phyloP scores from a whole-genome alignment of 35 echinoderm and acorn worm species.

The Heliocidaris erythrogramma region DNA sequence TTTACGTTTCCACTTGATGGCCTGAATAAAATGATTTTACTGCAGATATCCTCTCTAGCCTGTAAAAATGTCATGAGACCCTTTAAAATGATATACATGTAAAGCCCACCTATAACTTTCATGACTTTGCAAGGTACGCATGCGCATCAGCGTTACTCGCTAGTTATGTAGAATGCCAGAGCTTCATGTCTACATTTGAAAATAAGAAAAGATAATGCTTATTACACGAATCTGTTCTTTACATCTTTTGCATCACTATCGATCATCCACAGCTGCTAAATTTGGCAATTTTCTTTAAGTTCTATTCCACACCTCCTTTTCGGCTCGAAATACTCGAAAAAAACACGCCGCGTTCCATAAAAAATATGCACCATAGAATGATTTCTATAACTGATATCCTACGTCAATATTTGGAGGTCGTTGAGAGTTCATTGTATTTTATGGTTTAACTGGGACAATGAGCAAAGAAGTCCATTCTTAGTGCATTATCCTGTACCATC shows the following conservation, averaged over 20 bases:
- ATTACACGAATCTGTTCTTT: background rate
- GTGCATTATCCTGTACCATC: too few species aligned
- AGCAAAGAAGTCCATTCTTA: background rate
- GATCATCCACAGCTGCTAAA: background rate
- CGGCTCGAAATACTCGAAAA: background rate
- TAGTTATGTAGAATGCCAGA: too few species aligned
- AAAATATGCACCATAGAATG: background rate
- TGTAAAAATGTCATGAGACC: too few species aligned
- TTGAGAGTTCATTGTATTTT: background rate
- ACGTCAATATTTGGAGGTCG: conserved; percentile 8
- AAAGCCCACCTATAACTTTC: too few species aligned
- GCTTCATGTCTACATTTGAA: background rate
- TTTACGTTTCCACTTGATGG: too few species aligned
- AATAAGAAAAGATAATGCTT: background rate
- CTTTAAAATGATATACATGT: too few species aligned
- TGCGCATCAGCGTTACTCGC: too few species aligned
- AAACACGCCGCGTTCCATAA: background rate
- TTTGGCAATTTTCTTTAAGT: background rate
- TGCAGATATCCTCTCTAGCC: too few species aligned
- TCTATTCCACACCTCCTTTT: background rate
- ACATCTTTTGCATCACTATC: background rate
- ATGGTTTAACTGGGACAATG: background rate
- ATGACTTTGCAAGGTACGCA: too few species aligned
- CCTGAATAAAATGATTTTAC: too few species aligned
- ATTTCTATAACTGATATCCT: background rate